phyloP scores from a whole-genome alignment of 2,797 vertebrate species.

The Clarias fuscus region DNA sequence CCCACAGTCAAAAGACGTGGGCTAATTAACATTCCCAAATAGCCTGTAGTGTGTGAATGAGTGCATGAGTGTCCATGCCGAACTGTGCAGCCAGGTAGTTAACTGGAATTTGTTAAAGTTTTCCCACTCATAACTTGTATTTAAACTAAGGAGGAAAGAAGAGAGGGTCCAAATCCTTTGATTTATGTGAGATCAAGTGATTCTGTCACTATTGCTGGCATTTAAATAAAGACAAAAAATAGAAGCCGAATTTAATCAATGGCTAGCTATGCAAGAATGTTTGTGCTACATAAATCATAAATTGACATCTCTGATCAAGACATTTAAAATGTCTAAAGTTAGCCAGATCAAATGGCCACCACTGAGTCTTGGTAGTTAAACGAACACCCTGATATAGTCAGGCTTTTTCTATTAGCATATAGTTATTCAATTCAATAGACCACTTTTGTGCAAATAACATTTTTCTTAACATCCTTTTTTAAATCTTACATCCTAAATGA shows the following conservation, averaged over 20 bases:
- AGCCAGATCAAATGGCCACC: neutral
- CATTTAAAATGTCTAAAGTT: neutral
- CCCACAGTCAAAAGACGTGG: no score
- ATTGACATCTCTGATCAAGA: neutral
- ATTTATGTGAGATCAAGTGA: neutral
- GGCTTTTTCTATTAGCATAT: neutral
- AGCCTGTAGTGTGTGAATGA: no score
- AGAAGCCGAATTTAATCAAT: neutral
- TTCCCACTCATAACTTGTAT: neutral
- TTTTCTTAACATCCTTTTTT: no score
- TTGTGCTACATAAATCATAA: neutral
- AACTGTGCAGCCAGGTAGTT: slow-evolving; percentile 31
- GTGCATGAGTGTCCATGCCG: slow-evolving; percentile 28
- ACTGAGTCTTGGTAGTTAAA: neutral
- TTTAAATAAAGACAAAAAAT: neutral
- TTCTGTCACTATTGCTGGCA: neutral
- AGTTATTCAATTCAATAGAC: neutral
- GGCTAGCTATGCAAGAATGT: neutral
- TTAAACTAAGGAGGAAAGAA: neutral
- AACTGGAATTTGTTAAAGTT: slow-evolving; percentile 27
- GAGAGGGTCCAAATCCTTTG: no score
- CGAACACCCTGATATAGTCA: neutral
- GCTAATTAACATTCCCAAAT: no score
- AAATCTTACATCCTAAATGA: neutral
- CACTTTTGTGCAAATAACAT: neutral